Evolutionary conservation across 2,797 vertebrate genomes (phyloP).

Genomic region (Eulemur coronatus): DNA sequence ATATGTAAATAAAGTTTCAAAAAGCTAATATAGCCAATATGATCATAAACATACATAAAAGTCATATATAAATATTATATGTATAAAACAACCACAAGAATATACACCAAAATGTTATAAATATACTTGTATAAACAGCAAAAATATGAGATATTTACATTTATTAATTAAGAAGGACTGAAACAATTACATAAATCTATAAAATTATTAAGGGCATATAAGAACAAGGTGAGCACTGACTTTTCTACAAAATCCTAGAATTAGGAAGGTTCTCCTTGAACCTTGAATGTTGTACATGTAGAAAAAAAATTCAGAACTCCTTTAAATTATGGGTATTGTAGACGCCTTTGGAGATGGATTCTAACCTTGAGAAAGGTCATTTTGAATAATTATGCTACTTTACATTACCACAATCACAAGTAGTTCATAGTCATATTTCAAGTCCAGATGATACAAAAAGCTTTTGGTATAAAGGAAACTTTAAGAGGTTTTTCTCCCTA

Average conservation of each 20-base stretch:
- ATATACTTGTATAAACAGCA: neutral
- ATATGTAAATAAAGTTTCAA: neutral
- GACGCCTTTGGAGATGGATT: neutral
- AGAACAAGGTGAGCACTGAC: neutral
- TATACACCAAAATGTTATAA: neutral
- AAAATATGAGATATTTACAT: neutral
- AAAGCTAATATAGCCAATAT: neutral
- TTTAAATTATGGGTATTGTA: neutral
- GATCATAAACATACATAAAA: neutral
- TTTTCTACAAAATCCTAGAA: neutral
- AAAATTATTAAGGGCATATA: neutral
- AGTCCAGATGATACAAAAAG: neutral
- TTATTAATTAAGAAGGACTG: neutral
- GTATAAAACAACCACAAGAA: neutral
- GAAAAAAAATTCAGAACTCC: neutral
- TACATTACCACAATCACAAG: neutral
- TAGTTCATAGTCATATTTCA: neutral
- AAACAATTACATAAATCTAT: neutral
- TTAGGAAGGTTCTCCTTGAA: neutral
- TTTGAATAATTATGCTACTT: neutral
- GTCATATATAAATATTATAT: neutral
- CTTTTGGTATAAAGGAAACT: constrained; percentile 5
- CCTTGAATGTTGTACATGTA: neutral
- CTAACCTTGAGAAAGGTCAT: neutral
- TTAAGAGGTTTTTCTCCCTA: neutral